Base-by-base conservation (phyloP, 2,113 vertebrate species). In the Setophaga kirtlandii region DNA sequence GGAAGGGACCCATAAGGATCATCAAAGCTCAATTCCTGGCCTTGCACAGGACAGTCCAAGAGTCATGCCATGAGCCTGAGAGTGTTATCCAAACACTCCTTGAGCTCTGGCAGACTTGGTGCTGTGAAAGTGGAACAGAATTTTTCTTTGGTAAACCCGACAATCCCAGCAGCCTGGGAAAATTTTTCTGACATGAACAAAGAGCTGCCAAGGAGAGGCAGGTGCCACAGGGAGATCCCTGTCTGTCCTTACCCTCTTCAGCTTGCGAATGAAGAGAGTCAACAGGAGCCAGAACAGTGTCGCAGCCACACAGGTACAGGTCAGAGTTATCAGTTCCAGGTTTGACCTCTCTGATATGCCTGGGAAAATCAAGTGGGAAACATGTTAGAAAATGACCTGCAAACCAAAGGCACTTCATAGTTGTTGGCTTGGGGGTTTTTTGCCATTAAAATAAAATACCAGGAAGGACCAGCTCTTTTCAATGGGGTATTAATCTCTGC, bases 271-370 rank as follows among this genome's bases (percentile, higher is more conserved):
- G 86, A 99, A 98, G 81, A 99, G 98, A 0, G 99, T 99, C 94
- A 99, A 50, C 37, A 99, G 94, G 55, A 99, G 98, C 99, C 99
- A 99, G 96, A 99, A 99, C 64, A 99, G 98, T 0, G 98, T 98
- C 0, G 99, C 99, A 83, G 98, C 98, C 93, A 99, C 98, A 12
- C 99, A 99, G 88, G 99, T 99, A 76, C 99, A 99, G 6, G 98
- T 98, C 77, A 99, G 96, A 1, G 98, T 98, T 83, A 99, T 98
- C 53, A 99, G 97, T 96, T 99, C 99, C 97, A 99, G 94, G 56
- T 98, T 98, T 5, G 99, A 98, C 68, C 95, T 97, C 91, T 99
- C 99, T 0, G 98, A 94, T 17, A 97, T 96, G 91, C 98, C 99
- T 99, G 93, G 73, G 81, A 96, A 97, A 76, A 98, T 28, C 70